Base-by-base conservation (phyloP, 1,140 invertebrate genomes). In the Vanessa atalanta region DNA sequence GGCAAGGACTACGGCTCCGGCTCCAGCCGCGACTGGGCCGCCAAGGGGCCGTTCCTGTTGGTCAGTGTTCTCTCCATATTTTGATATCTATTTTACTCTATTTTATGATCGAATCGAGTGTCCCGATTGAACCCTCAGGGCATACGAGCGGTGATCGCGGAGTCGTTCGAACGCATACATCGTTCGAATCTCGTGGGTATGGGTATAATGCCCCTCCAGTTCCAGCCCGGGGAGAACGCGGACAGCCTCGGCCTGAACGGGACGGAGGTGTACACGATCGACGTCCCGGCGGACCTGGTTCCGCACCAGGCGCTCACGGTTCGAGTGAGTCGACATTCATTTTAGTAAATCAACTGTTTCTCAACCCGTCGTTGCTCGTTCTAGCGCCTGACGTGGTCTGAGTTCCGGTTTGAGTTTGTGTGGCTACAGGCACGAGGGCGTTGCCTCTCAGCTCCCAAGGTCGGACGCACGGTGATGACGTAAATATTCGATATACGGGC, bases 1-100 rank as follows among this genome's bases (percentile, higher is more conserved):
- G 99, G 99, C 0, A 99, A 99, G 92, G 98, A 99, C 87, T 99
- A 99, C 86, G 99, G 99, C 1, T 98, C 97, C 9, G 98, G 98
- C 7, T 99, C 98, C 0, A 99, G 98, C 7, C 94, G 99, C 67
- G 99, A 99, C 94, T 98, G 99, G 98, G 99, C 99, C 3, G 99
- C 99, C 0, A 99, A 99, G 90, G 99, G 99, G 78, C 98, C 98
- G 0, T 98, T 95, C 92, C 94, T 99, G 48, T 92, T 98, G 87
- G 96, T 97, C 89, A 93, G 93, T 93, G 64, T 65, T 57, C 47
- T n/a, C n/a, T n/a, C n/a, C n/a, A n/a, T n/a, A n/a, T n/a, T n/a
- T n/a, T n/a, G n/a, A n/a, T n/a, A n/a, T n/a, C n/a, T n/a, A n/a
- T n/a, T n/a, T n/a, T n/a, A 20, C 20, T 20, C 20, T 20, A 20